A percentile compares a stretch with the other conserved stretches of the same genome.
phyloP scores from a whole-genome alignment of 2,888 invertebrate genomes.

The Furcula furcula region DNA sequence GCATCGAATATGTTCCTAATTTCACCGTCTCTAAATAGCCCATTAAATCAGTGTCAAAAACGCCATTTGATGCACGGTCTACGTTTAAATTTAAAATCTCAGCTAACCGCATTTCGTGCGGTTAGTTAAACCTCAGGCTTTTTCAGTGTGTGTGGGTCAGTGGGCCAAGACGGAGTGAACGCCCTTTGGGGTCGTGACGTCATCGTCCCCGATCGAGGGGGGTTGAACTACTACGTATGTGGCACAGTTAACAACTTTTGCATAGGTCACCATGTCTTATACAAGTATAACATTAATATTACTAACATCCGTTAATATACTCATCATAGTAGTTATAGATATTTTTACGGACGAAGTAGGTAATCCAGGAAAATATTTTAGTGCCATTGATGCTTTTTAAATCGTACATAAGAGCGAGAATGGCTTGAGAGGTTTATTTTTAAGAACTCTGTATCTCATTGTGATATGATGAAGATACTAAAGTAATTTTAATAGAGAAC shows the following conservation, averaged over 20 bases:
- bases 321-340: too few relatives aligned
- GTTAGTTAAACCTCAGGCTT: constrained; percentile 26
- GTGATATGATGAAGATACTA: too few relatives aligned
- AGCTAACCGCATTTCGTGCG: constrained; percentile 19
- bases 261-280: too few relatives aligned
- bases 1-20: background rate
- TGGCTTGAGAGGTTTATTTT: too few relatives aligned
- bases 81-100: constrained; percentile 24
- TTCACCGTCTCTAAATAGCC: background rate
- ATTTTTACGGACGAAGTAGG: too few relatives aligned
- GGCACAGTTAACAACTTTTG: constrained; percentile 10
- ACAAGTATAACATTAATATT: too few relatives aligned
- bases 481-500: too few relatives aligned
- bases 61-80: constrained; percentile 4
- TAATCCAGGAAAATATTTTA: too few relatives aligned
- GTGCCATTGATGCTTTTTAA: too few relatives aligned
- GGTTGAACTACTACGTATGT: constrained; percentile 21
- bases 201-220: constrained; percentile 32
- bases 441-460: too few relatives aligned
- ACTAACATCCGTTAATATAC: too few relatives aligned
- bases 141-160: constrained; percentile 36
- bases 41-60: constrained; percentile 10
- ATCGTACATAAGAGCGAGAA: too few relatives aligned
- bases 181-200: constrained; percentile 44
- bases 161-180: constrained; percentile 49